Percentiles rank a stretch among this genome's conserved stretches.
phyloP scores from a whole-genome alignment of 2,888 invertebrate genomes.

The Eretmocerus hayati region DNA sequence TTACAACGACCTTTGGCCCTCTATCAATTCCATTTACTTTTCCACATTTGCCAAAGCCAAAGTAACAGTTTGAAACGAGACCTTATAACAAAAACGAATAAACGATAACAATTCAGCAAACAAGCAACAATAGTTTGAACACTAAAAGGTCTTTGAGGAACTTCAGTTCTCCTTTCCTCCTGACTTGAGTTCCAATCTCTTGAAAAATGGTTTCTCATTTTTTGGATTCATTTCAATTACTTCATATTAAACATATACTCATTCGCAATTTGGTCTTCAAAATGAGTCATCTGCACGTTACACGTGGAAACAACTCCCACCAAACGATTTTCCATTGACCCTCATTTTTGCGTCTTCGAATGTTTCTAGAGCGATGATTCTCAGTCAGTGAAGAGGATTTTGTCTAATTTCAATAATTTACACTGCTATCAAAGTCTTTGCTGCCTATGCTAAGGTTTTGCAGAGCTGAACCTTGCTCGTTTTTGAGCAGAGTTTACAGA shows the following conservation, averaged over 20 bases:
- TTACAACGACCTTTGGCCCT: too few relatives aligned
- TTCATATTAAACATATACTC: too few relatives aligned
- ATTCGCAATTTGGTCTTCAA: too few relatives aligned
- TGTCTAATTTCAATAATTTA: conserved; percentile 22
- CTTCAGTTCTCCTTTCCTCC: conserved; percentile 20
- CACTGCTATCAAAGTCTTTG: conserved; percentile 20
- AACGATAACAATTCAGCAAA: conserved; percentile 23
- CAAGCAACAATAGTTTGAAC: conserved; percentile 25
- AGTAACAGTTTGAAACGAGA: conserved; percentile 20
- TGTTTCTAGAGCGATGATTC: conserved; percentile 18
- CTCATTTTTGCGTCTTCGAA: conserved; percentile 2
- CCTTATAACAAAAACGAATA: conserved; percentile 21
- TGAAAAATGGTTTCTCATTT: too few relatives aligned
- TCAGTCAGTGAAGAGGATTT: conserved; percentile 20
- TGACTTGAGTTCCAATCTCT: conserved; percentile 21
- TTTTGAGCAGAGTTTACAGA: conserved; percentile 54
- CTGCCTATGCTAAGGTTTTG: conserved; percentile 18
- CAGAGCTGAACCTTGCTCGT: conserved; percentile 37
- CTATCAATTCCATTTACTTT: too few relatives aligned
- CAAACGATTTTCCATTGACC: conserved; percentile 16
- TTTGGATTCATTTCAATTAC: too few relatives aligned
- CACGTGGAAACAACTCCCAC: too few relatives aligned
- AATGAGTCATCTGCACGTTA: too few relatives aligned
- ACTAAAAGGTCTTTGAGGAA: conserved; percentile 22
- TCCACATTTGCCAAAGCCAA: too few relatives aligned